These are phyloP conservation scores for Sinocyclocheilus anophthalmus DNA, from an alignment of 2,113 vertebrate genomes.

Conservation along the genomic window DNA sequence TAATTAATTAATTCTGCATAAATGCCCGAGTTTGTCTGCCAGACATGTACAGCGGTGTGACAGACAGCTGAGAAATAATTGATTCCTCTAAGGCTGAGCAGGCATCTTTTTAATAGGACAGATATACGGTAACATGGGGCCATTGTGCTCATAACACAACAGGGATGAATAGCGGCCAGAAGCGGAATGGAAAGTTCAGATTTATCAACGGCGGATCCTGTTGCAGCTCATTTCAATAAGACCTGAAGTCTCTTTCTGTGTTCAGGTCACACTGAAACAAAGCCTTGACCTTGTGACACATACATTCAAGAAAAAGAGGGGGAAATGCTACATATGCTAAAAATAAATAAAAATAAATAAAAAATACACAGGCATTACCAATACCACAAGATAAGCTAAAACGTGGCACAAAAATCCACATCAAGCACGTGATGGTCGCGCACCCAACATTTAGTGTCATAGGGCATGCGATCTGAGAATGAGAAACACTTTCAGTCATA, in stretches of 20 bases:
- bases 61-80: constrained; percentile 21
- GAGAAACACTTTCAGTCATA: too few species aligned
- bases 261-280: not conserved
- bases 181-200: constrained; percentile 10
- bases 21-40: constrained; percentile 27
- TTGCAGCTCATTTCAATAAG: constrained; percentile 25
- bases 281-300: constrained; percentile 21
- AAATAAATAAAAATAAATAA: not conserved
- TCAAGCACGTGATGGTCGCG: not conserved
- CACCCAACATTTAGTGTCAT: too few species aligned
- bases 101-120: constrained; percentile 45
- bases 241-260: constrained; percentile 19
- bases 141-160: constrained; percentile 32
- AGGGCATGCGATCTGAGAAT: too few species aligned
- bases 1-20: constrained; percentile 37
- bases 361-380: not conserved
- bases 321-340: not conserved
- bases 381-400: not conserved
- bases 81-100: constrained; percentile 36
- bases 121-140: constrained; percentile 27
- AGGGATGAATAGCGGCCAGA: constrained; percentile 16
- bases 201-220: constrained; percentile 20
- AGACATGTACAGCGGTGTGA: constrained; percentile 11
- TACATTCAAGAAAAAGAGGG: not conserved
- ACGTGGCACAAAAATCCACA: not conserved